Evolutionary conservation across 2,113 vertebrate genomes (phyloP), one percentile per base, ranked within the genome.

Genomic region (Varanus salvator): DNA sequence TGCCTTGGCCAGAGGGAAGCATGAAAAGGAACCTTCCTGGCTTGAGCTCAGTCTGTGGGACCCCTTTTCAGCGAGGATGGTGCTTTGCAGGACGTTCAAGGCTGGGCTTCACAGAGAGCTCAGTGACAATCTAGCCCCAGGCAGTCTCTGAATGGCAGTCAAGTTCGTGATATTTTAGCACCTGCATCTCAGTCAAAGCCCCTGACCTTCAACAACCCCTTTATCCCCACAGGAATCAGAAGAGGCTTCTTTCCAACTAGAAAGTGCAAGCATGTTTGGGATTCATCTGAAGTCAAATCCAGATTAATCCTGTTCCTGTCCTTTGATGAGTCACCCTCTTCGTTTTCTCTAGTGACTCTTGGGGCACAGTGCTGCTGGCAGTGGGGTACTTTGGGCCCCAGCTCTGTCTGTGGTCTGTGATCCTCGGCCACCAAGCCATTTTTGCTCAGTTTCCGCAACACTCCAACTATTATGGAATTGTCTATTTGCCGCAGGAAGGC

Each of bases 401-500:
- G 11, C 8, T 48, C 80, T 27, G 27, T 15, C 50, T 71, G 54
- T 80, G 81, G 14, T 7, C 21, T 23, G 29, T 3, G 52, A 19
- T 50, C 64, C 57, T 9, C 54, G 31, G 27, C 54, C 72, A 76
- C 15, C 19, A 31, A 86, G 89, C 0, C 5, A 34, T 87, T 86
- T 50, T 31, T 77, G 17, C 90, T 91, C 94, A 93, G 91, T 93
- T 90, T 48, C 1, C 21, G 29, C 75, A 88, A 86, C 92, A 91
- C 95, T 92, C 74, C 0, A 0, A 57, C 72, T 92, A 68, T 90
- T 90, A 27, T 77, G 94, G 94, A 94, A 96, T 95, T 94, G 96
- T 85, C 94, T 92, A 89, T 93, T 95, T 91, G 87, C 93, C 66
- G 92, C 92, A 75, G 92, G 87, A 95, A 90, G 92, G 94, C 60